A percentile compares a stretch with the other conserved stretches of the same genome.
phyloP scores from a whole-genome alignment of 2,888 invertebrate species.

The Onchidella celtica region DNA sequence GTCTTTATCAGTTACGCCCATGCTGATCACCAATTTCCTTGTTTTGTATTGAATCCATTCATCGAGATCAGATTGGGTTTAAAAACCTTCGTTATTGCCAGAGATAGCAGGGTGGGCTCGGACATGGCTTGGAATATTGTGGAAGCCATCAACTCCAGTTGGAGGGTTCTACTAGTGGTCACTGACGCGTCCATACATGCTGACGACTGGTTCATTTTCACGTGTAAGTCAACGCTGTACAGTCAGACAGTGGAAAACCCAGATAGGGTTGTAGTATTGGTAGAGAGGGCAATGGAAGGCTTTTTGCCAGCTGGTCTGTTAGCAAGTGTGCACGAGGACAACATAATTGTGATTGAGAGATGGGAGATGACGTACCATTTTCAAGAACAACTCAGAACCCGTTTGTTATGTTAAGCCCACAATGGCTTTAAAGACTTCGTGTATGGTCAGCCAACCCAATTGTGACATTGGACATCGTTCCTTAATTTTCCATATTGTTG shows the following conservation, averaged over 20 bases:
- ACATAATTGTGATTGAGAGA: background rate
- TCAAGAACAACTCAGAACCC: background rate
- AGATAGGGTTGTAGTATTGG: slow-evolving; percentile 1
- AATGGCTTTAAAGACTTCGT: no score
- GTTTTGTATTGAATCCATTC: background rate
- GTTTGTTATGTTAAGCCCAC: background rate
- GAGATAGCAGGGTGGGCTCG: no score
- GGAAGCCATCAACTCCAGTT: slow-evolving; percentile 19
- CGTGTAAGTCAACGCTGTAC: background rate
- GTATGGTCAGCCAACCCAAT: no score
- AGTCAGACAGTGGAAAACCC: background rate
- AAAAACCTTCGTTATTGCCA: background rate
- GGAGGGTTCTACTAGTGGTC: slow-evolving; percentile 26
- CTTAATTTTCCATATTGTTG: no score
- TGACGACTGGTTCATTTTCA: slow-evolving; percentile 35
- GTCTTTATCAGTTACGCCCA: slow-evolving; percentile 27
- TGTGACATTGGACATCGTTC: no score
- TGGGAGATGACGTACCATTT: background rate
- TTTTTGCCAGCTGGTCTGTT: slow-evolving; percentile 4
- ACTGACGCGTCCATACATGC: background rate
- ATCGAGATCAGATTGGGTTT: background rate
- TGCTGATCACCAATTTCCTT: slow-evolving; percentile 15
- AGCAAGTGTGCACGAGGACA: background rate
- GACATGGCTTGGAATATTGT: background rate
- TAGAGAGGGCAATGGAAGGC: background rate